Percentiles rank a stretch among this genome's conserved stretches.
Conservation (phyloP, 2,888 invertebrate genomes). For the Cerceris rybyensis region DNA sequence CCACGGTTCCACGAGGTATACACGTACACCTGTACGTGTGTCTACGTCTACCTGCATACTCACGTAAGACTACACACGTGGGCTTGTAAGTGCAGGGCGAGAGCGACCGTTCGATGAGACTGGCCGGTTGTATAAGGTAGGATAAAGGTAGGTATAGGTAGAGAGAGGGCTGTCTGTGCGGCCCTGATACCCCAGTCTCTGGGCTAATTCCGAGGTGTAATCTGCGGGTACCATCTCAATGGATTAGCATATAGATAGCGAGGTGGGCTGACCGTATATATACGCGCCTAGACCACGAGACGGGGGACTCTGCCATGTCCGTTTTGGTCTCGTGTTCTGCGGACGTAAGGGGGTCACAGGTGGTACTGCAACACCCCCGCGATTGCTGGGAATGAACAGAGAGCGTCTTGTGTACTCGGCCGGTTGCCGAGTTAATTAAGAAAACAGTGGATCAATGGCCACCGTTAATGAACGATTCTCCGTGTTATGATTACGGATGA, state of each 20-base stretch:
- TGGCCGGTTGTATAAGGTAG: conserved; percentile 74
- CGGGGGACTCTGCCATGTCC: conserved; percentile 70
- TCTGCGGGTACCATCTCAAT: conserved; percentile 81
- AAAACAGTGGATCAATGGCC: conserved; percentile 33
- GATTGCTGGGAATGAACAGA: conserved; percentile 48
- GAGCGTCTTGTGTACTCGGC: conserved; percentile 16
- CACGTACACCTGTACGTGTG: conserved; percentile 44
- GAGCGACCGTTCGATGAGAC: conserved; percentile 62
- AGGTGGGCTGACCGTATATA: conserved; percentile 76
- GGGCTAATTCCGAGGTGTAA: conserved; percentile 81
- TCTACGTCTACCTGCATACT: conserved; percentile 22
- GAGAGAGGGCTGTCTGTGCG: conserved; percentile 70
- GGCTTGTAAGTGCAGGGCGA: conserved; percentile 63
- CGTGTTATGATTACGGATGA: neutral
- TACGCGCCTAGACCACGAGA: conserved; percentile 69
- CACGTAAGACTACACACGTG: conserved; percentile 43
- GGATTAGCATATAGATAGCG: conserved; percentile 82
- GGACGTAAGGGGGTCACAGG: conserved; percentile 65
- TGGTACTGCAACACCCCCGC: conserved; percentile 57
- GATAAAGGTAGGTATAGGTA: conserved; percentile 73
- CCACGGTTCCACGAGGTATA: conserved; percentile 58
- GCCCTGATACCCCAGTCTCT: conserved; percentile 76
- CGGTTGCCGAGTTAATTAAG: conserved; percentile 45
- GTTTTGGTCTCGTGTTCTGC: conserved; percentile 71
- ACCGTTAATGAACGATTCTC: conserved; percentile 17